Evolutionary conservation across 2,113 vertebrate species (phyloP).

Genomic region (Lepidothrix coronata): DNA sequence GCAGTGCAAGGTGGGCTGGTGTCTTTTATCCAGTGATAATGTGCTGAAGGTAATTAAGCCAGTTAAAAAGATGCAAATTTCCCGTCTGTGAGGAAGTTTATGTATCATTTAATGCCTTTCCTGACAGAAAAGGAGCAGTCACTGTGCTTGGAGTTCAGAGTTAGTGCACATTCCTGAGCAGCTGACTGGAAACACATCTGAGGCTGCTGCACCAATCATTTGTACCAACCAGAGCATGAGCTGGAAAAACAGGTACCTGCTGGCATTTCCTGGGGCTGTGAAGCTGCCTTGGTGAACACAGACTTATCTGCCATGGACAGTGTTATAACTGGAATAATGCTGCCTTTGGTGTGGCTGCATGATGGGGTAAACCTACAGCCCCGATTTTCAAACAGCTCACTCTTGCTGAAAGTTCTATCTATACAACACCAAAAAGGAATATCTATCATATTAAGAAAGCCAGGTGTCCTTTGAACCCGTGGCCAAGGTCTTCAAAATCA

Average conservation of each 20-base stretch:
- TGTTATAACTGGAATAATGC: not conserved
- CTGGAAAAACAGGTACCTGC: not conserved
- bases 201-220: not conserved
- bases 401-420: not conserved
- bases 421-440: not conserved
- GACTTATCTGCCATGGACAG: not conserved
- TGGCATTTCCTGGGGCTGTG: not conserved
- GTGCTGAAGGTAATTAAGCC: not conserved
- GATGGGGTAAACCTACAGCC: not conserved
- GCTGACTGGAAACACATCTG: not conserved
- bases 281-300: not conserved
- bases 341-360: not conserved
- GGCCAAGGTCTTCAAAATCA: not conserved
- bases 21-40: not conserved
- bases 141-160: not conserved
- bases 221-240: not conserved
- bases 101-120: not conserved
- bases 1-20: no score
- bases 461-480: not conserved
- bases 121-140: not conserved
- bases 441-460: not conserved
- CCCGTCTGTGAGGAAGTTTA: not conserved
- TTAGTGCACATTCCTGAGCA: not conserved
- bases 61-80: not conserved
- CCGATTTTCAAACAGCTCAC: not conserved